These are phyloP conservation scores for Drosophila pachea DNA, from an alignment of 1,140 invertebrate species.

Conservation along the genomic window DNA sequence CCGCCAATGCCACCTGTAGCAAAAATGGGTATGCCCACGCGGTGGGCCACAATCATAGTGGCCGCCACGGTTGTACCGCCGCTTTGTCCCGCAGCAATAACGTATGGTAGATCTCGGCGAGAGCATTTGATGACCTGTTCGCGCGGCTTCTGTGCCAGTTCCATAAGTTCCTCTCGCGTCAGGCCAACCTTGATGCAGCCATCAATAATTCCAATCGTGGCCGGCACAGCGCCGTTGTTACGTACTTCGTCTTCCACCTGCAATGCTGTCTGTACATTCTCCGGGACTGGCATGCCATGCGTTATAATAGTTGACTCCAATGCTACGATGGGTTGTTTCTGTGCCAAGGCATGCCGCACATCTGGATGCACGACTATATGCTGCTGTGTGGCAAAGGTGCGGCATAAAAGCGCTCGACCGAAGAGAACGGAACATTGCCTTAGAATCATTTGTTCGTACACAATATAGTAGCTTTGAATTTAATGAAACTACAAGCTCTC, in stretches of 20 bases:
- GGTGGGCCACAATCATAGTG: slow-evolving; percentile 91
- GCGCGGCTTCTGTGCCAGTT: slow-evolving; percentile 80
- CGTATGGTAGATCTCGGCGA: slow-evolving; percentile 90
- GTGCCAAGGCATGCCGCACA: slow-evolving; percentile 51
- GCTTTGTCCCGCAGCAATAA: slow-evolving; percentile 85
- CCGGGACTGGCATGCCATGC: slow-evolving; percentile 97
- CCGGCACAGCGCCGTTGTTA: slow-evolving; percentile 91
- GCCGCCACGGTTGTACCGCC: slow-evolving; percentile 98
- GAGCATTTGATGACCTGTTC: slow-evolving; percentile 86
- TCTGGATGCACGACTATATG: slow-evolving; percentile 64
- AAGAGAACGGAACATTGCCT: neutral
- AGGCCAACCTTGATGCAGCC: slow-evolving; percentile 92
- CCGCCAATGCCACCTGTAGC: slow-evolving; percentile 95
- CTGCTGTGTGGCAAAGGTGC: slow-evolving; percentile 10
- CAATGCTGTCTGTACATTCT: slow-evolving; percentile 92
- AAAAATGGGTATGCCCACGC: slow-evolving; percentile 93
- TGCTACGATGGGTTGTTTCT: slow-evolving; percentile 85
- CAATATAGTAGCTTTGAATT: neutral
- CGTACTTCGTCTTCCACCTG: slow-evolving; percentile 90
- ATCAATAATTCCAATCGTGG: slow-evolving; percentile 93
- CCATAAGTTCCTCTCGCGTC: slow-evolving; percentile 82
- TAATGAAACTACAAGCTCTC: neutral
- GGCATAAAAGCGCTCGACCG: neutral
- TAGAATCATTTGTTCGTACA: slow-evolving; percentile 13
- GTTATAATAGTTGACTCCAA: slow-evolving; percentile 98